Base-by-base conservation (phyloP, 1,140 invertebrate genomes). In the Semibalanus balanoides region DNA sequence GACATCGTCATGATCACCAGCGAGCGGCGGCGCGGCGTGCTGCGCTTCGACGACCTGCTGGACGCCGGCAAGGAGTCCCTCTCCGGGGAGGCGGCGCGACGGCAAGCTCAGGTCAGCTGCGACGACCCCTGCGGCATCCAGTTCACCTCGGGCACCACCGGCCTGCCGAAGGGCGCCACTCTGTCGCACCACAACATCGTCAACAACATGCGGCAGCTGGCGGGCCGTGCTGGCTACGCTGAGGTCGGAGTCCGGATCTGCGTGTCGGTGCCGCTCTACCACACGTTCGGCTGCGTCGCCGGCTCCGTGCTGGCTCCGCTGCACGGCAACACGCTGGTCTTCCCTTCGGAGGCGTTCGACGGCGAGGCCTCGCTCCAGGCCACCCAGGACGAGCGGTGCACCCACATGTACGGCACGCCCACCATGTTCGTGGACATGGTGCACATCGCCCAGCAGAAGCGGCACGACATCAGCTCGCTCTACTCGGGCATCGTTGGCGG, bases 401-500 rank as follows among this genome's bases (percentile, higher is more conserved):
- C 89, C 3, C 82, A 92, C 11, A 83, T 93, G 27, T 93, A 92
- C 80, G 96, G 96, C 25, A 98, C 96, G 0, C 97, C 97, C 7
- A 98, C 96, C 0, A 99, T 99, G 96, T 95, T 92, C 83, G 91
- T 97, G 76, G 95, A 98, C 83, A 86, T 94, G 76, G 80, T 95
- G 69, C 84, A 86, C 75, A 83, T 82, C 40, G 83, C 82, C 0
- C 77, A 83, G 0, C 82, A 84, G 75, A 74, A 80, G n/a, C 78
- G 80, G 27, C 83, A 81, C 77, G 81, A 88, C 77, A 64, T 87
- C 28, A 80, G 80, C 19, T 82, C 82, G 0, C 77, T 88, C 71
- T 80, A 87, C 75, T 85, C 88, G 73, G 92, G 89, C 22, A 79
- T 93, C 0, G 89, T 88, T 0, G 93, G 91, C 25, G 94, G 93